These are phyloP conservation scores for Parapsyche elsis DNA, from an alignment of 1,140 invertebrate species.

Conservation along the genomic window DNA sequence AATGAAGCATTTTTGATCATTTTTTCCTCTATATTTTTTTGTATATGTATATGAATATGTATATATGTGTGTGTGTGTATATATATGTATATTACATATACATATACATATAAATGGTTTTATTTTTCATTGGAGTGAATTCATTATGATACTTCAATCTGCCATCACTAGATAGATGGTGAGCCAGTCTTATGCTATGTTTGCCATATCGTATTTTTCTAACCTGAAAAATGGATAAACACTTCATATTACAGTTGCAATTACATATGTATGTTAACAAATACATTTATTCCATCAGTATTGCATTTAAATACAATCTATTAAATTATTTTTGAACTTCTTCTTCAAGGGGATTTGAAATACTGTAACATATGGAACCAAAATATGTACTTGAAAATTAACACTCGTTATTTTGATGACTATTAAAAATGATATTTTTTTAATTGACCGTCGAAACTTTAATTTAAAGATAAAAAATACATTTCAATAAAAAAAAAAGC, in stretches of 20 bases:
- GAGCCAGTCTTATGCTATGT: slow-evolving; percentile 56
- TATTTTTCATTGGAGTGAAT: slow-evolving; percentile 53
- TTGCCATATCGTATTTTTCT: slow-evolving; percentile 46
- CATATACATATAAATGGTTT: slow-evolving; percentile 29
- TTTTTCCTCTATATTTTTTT: slow-evolving; percentile 49
- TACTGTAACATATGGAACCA: too few species aligned
- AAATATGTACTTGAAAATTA: too few species aligned
- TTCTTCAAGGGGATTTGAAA: too few species aligned
- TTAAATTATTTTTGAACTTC: too few species aligned
- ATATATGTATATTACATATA: slow-evolving; percentile 13
- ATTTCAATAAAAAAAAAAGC: too few species aligned
- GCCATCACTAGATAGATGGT: slow-evolving; percentile 55
- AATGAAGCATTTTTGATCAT: slow-evolving; percentile 57
- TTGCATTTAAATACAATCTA: too few species aligned
- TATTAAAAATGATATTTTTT: too few species aligned
- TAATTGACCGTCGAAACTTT: too few species aligned
- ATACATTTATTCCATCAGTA: not conserved
- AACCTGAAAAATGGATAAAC: slow-evolving; percentile 37
- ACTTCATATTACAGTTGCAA: not conserved
- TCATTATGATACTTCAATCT: slow-evolving; percentile 54
- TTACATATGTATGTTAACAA: not conserved
- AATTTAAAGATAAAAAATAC: not conserved
- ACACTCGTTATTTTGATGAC: too few species aligned
- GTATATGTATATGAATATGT: slow-evolving; percentile 49
- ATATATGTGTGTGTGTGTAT: slow-evolving; percentile 11